A percentile compares a stretch with the other conserved stretches of the same genome.
Conservation (phyloP, 2,113 vertebrate species). For the Limnothrissa miodon region DNA sequence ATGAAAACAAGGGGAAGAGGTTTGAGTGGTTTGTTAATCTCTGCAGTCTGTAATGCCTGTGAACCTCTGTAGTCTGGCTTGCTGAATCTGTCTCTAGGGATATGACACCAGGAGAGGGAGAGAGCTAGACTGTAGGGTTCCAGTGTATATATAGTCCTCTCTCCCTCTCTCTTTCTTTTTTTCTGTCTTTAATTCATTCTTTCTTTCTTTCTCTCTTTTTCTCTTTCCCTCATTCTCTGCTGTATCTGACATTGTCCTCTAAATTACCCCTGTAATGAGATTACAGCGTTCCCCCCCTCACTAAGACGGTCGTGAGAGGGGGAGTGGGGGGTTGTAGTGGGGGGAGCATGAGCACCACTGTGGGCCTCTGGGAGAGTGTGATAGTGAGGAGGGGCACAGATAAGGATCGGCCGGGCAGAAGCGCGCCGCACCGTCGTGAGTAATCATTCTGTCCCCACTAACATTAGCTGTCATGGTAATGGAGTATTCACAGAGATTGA, state of each 20-base stretch:
- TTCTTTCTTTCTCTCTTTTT: constrained; percentile 34
- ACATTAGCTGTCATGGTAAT: constrained; percentile 72
- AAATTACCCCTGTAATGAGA: constrained; percentile 82
- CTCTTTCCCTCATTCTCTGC: constrained; percentile 47
- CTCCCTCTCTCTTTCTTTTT: constrained; percentile 48
- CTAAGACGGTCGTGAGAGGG: constrained; percentile 46
- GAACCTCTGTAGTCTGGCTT: constrained; percentile 1
- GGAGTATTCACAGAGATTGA: constrained; percentile 70
- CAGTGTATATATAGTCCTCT: background rate
- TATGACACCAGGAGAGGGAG: background rate
- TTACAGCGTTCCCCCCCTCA: constrained; percentile 65
- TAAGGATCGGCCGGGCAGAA: constrained; percentile 70
- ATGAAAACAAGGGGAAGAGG: background rate
- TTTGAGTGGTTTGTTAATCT: background rate
- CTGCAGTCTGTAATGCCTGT: background rate
- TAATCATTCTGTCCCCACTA: constrained; percentile 72
- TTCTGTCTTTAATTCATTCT: background rate
- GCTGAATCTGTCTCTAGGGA: background rate
- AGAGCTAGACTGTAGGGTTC: background rate
- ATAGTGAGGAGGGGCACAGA: constrained; percentile 66
- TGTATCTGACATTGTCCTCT: constrained; percentile 73
- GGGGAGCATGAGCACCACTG: constrained; percentile 45
- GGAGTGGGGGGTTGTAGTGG: constrained; percentile 24
- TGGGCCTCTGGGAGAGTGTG: constrained; percentile 70
- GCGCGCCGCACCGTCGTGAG: constrained; percentile 64